These are phyloP conservation scores for Cinclus cinclus DNA, from an alignment of 2,113 vertebrate genomes.

Conservation along the genomic window DNA sequence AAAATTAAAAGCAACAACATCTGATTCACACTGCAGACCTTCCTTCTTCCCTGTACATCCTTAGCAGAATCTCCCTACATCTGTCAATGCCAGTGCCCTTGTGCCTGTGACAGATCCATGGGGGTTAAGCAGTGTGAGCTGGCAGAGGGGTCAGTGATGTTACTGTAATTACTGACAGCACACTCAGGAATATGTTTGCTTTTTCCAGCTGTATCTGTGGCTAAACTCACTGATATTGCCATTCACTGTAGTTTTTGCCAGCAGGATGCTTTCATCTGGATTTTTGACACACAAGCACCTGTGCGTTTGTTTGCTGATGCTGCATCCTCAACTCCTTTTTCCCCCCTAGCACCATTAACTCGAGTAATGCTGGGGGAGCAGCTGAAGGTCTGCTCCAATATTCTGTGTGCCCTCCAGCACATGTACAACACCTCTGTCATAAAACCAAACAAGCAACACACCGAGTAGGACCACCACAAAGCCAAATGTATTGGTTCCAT, in stretches of 20 bases:
- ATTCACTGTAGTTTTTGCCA: background rate
- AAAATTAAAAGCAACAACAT: background rate
- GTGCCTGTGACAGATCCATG: background rate
- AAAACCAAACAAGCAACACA: background rate
- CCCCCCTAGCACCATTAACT: background rate
- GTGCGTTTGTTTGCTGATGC: background rate
- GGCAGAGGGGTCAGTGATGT: background rate
- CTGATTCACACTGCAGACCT: background rate
- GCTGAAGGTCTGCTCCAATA: background rate
- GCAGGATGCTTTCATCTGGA: background rate
- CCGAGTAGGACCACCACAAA: background rate
- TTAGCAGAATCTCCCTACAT: background rate
- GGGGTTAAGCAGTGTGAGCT: background rate
- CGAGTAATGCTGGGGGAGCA: background rate
- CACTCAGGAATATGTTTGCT: background rate
- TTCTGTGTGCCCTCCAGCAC: background rate
- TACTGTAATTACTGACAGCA: background rate
- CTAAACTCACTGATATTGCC: background rate
- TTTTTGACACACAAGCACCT: background rate
- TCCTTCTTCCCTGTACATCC: background rate
- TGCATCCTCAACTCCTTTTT: background rate
- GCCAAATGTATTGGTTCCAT: background rate
- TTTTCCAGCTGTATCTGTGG: background rate
- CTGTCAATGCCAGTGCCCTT: background rate
- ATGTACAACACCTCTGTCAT: background rate